These are phyloP conservation scores for Eublepharis macularius DNA, from an alignment of 2,113 vertebrate genomes.

Conservation along the genomic window DNA sequence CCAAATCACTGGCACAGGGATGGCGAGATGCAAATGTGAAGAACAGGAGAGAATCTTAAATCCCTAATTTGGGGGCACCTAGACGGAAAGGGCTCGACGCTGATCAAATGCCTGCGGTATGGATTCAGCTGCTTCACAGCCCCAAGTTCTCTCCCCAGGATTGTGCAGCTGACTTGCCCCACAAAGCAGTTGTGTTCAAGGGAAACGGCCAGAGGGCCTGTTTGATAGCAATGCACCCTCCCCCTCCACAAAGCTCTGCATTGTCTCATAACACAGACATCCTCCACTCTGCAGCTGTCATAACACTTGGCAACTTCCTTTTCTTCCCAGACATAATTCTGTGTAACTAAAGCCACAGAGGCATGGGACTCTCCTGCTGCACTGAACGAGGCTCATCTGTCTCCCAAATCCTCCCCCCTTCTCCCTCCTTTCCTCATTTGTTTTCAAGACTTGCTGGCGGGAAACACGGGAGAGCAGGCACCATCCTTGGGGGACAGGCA, in stretches of 20 bases:
- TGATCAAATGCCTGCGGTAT: not conserved
- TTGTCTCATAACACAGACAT: constrained; percentile 60
- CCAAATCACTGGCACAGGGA: not conserved
- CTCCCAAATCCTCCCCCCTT: constrained; percentile 53
- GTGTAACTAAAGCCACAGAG: constrained; percentile 45
- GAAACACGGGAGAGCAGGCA: constrained; percentile 19
- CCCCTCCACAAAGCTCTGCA: constrained; percentile 42
- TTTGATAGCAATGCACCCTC: not conserved
- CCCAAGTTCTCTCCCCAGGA: not conserved
- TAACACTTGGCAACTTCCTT: constrained; percentile 68
- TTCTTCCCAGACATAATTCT: constrained; percentile 66
- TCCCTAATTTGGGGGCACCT: rapidly evolving
- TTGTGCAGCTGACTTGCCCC: not conserved
- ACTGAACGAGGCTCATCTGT: constrained; percentile 30
- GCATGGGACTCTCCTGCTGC: constrained; percentile 51
- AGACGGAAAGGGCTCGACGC: not conserved
- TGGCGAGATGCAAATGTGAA: not conserved
- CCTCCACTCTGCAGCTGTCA: constrained; percentile 70
- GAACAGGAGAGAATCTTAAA: not conserved
- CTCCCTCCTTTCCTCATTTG: constrained; percentile 55
- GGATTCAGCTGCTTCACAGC: not conserved
- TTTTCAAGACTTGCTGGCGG: constrained; percentile 30
- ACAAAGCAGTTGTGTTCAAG: too few species aligned
- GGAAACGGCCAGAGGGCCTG: not conserved
- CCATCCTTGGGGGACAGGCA: constrained; percentile 22